phyloP scores from a whole-genome alignment of 2,797 vertebrate species.

The Phrynocephalus vlangalii region DNA sequence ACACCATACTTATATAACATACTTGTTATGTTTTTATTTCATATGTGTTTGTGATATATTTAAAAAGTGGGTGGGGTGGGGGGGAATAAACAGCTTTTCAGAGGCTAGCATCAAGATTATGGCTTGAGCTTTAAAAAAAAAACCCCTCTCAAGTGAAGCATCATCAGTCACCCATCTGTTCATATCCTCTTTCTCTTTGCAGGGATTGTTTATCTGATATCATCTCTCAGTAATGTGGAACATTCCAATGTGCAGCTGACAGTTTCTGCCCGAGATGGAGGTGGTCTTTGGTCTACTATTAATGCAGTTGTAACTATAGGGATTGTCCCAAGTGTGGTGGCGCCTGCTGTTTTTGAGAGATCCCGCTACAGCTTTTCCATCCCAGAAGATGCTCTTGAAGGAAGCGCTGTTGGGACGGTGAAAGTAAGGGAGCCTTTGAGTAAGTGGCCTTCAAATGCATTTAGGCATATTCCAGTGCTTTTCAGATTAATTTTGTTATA shows the following conservation, averaged over 20 bases:
- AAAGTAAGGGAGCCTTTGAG: slow-evolving; percentile 81
- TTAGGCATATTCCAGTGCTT: neutral
- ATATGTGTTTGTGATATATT: too few relatives aligned
- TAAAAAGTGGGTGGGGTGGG: too few relatives aligned
- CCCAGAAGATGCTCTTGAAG: slow-evolving; percentile 82
- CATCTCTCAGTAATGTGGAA: slow-evolving; percentile 82
- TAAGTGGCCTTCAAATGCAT: slow-evolving; percentile 72
- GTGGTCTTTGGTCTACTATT: slow-evolving; percentile 77
- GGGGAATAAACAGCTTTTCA: neutral
- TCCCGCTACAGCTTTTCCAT: slow-evolving; percentile 85
- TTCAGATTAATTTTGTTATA: slow-evolving; percentile 12
- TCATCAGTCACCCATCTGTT: slow-evolving; percentile 5
- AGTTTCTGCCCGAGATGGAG: slow-evolving; percentile 86
- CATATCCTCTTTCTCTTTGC: slow-evolving; percentile 34
- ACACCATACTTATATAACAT: neutral
- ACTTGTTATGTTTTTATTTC: neutral
- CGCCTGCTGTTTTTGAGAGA: slow-evolving; percentile 87
- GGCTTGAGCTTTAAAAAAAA: neutral
- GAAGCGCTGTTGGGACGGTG: slow-evolving; percentile 84
- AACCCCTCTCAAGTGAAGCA: neutral
- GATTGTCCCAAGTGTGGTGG: slow-evolving; percentile 79
- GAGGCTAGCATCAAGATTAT: too few relatives aligned
- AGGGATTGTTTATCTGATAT: slow-evolving; percentile 88
- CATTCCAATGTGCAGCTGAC: slow-evolving; percentile 77
- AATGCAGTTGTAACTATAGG: slow-evolving; percentile 86